Percentiles rank a stretch among this genome's conserved stretches.
Conservation (phyloP, 2,797 vertebrate species). For the Prionace glauca region DNA sequence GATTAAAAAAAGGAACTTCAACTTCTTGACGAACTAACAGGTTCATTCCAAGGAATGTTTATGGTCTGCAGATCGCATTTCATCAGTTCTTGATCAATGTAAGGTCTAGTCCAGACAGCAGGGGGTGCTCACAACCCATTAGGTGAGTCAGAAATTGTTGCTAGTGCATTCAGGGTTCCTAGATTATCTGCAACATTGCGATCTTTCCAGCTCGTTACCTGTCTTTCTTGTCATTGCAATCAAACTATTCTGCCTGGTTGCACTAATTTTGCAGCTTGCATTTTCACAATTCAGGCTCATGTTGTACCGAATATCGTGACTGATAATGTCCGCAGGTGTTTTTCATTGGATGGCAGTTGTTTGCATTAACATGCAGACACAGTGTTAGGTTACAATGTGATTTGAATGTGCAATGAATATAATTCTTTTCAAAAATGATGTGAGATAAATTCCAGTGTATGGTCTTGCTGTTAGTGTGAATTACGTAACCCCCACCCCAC, state of each 20-base stretch:
- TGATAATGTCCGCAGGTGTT: background rate
- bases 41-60: background rate
- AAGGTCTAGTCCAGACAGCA: slow-evolving; percentile 9
- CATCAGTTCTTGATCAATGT: background rate
- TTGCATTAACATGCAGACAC: background rate
- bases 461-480: background rate
- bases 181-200: background rate
- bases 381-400: background rate
- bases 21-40: background rate
- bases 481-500: background rate
- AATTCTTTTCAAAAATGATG: background rate
- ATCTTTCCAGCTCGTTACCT: background rate
- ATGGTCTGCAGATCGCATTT: background rate
- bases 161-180: background rate
- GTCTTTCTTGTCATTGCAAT: background rate
- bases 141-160: slow-evolving; percentile 2
- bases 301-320: background rate
- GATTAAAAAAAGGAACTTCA: background rate
- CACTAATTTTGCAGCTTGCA: background rate
- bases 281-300: background rate
- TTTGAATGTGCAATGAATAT: background rate
- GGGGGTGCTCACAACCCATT: slow-evolving; percentile 31
- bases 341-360: background rate
- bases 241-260: background rate
- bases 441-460: background rate